phyloP scores from a whole-genome alignment of 2,888 invertebrate genomes.

The Petrolisthes cinctipes region DNA sequence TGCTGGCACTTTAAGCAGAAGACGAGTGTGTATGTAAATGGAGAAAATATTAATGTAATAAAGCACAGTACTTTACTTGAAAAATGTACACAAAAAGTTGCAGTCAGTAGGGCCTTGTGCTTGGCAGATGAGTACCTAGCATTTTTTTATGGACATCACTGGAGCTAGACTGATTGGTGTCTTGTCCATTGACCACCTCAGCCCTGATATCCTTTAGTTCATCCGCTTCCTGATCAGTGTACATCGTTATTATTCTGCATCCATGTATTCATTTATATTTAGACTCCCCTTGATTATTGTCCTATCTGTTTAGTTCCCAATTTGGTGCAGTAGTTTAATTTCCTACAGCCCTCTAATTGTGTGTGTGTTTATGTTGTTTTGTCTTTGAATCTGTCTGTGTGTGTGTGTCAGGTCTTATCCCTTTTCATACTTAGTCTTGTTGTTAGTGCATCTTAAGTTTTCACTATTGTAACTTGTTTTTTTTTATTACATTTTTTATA shows the following conservation, averaged over 20 bases:
- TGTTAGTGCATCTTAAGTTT: not conserved
- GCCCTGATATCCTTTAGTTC: not conserved
- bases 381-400: too few species aligned
- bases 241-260: not conserved
- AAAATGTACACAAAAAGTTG: not conserved
- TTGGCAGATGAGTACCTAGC: not conserved
- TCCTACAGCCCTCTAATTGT: too few species aligned
- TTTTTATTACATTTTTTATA: not conserved
- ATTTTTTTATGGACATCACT: not conserved
- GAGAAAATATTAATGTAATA: too few species aligned
- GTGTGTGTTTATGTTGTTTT: too few species aligned
- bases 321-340: too few species aligned
- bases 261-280: conserved; percentile 4
- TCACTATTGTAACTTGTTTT: not conserved
- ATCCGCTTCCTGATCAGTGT: not conserved
- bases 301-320: not conserved
- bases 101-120: not conserved
- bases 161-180: not conserved
- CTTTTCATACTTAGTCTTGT: not conserved
- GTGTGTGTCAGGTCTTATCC: not conserved
- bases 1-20: too few species aligned
- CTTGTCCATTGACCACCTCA: conserved; percentile 1
- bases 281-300: not conserved
- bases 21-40: too few species aligned
- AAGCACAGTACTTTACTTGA: too few species aligned